phyloP scores from a whole-genome alignment of 2,113 vertebrate genomes.

The Lamprologus callipterus region DNA sequence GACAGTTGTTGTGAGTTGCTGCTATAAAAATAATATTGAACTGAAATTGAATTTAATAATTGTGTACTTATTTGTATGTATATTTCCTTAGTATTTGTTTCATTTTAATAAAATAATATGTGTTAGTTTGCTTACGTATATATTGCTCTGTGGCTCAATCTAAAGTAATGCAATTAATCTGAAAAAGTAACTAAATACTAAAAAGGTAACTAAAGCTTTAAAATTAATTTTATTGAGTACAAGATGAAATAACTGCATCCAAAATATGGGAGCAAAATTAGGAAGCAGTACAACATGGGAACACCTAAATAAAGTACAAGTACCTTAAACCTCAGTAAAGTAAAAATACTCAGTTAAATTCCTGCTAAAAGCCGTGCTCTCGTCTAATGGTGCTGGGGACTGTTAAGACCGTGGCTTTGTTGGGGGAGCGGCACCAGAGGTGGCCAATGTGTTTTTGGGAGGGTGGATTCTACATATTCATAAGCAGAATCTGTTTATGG shows the following conservation, averaged over 20 bases:
- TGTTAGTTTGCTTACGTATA: neutral
- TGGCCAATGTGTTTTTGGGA: neutral
- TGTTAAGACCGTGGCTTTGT: neutral
- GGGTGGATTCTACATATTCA: neutral
- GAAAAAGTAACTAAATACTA: neutral
- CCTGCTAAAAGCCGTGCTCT: neutral
- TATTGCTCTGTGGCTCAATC: neutral
- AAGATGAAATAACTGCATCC: neutral
- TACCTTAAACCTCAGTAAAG: neutral
- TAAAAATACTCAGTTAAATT: neutral
- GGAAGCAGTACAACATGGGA: neutral
- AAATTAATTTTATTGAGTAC: neutral
- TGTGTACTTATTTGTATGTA: neutral
- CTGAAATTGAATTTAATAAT: neutral
- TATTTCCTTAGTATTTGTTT: neutral
- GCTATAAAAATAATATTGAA: neutral
- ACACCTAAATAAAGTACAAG: neutral
- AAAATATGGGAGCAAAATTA: neutral
- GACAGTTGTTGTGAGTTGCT: neutral
- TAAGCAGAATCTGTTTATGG: neutral
- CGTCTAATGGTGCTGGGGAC: neutral
- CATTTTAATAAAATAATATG: neutral
- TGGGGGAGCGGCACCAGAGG: neutral
- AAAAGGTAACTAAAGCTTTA: neutral
- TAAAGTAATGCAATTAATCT: neutral